Conservation (phyloP, 2,113 vertebrate genomes). For the Rhinoptilus africanus region DNA sequence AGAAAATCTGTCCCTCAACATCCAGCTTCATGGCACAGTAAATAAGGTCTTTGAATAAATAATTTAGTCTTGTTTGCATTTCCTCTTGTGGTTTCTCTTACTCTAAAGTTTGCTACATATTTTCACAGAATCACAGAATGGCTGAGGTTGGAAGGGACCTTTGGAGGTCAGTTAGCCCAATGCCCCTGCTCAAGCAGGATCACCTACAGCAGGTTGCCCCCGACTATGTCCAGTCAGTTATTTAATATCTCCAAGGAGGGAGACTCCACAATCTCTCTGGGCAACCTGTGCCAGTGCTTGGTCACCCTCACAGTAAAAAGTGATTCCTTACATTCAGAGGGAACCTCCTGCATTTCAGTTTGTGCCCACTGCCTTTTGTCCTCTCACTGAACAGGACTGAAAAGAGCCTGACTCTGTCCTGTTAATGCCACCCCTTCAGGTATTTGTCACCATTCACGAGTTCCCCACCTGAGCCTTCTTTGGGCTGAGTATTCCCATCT, state of each 20-base stretch:
- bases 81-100: not conserved
- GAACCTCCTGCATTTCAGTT: not conserved
- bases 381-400: not conserved
- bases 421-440: not conserved
- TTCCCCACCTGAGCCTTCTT: not conserved
- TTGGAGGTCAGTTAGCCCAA: not conserved
- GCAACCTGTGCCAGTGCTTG: not conserved
- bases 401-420: not conserved
- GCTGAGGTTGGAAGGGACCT: not conserved
- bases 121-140: not conserved
- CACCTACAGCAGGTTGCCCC: not conserved
- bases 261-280: not conserved
- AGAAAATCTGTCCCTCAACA: not conserved
- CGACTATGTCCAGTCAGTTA: not conserved
- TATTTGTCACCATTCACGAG: not conserved
- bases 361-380: not conserved
- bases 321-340: not conserved
- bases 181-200: not conserved
- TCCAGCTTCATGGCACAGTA: not conserved
- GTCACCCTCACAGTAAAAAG: not conserved
- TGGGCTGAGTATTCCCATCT: not conserved
- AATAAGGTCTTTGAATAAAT: not conserved
- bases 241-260: not conserved
- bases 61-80: not conserved
- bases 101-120: not conserved